Evolutionary conservation across 2,888 invertebrate genomes (phyloP).

Genomic region (Odontocerum albicorne): DNA sequence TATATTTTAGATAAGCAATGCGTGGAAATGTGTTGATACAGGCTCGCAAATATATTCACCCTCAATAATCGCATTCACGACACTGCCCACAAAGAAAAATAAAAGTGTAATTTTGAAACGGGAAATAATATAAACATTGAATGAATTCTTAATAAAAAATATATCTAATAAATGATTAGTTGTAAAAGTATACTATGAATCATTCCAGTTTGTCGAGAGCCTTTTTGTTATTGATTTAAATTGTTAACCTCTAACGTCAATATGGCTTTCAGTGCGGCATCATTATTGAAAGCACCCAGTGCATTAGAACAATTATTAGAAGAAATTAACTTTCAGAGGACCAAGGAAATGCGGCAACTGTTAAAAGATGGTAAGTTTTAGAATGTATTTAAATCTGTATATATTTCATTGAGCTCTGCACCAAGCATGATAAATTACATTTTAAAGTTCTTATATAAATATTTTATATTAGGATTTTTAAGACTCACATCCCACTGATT

Average conservation of each 20-base stretch:
- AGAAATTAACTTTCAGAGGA: constrained; percentile 90
- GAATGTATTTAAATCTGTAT: too few relatives aligned
- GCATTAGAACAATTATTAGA: constrained; percentile 84
- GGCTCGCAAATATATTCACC: too few relatives aligned
- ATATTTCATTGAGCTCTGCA: too few relatives aligned
- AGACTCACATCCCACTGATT: too few relatives aligned
- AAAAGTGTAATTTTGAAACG: too few relatives aligned
- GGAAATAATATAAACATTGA: not conserved
- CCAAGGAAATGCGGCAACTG: constrained; percentile 87
- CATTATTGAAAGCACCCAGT: constrained; percentile 58
- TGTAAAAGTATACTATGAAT: constrained; percentile 5
- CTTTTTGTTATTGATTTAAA: not conserved
- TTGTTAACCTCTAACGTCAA: not conserved
- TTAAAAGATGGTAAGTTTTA: constrained; percentile 83
- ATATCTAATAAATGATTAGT: not conserved
- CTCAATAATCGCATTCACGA: too few relatives aligned
- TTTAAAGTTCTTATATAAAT: too few relatives aligned
- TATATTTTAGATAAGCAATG: not conserved
- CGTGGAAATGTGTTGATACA: not conserved
- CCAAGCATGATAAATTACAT: too few relatives aligned
- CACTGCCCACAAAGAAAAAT: too few relatives aligned
- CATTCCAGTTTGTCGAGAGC: too few relatives aligned
- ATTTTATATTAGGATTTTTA: too few relatives aligned
- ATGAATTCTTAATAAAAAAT: not conserved
- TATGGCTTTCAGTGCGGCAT: constrained; percentile 52